A percentile compares a stretch with the other conserved stretches of the same genome.
Evolutionary conservation across 2,888 invertebrate species (phyloP).

Genomic region (Cinara cedri): DNA sequence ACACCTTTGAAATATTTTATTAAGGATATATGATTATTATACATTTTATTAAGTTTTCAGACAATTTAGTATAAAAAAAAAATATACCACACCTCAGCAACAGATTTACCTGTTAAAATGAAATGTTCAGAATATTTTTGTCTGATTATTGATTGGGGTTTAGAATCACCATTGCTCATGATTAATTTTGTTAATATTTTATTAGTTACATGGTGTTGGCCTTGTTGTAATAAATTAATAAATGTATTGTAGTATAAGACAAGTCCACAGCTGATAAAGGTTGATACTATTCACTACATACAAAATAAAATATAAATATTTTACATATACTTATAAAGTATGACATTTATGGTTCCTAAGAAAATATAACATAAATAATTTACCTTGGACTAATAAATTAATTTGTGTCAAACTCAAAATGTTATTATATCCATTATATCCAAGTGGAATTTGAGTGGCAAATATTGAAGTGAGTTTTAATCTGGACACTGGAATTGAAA

Average conservation of each 20-base stretch:
- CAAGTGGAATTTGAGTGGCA: background rate
- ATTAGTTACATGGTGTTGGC: background rate
- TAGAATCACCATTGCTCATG: conserved; percentile 14
- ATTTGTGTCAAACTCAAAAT: conserved; percentile 8
- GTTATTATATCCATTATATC: background rate
- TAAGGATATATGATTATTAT: too few species aligned
- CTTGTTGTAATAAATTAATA: conserved; percentile 29
- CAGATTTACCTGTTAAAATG: conserved; percentile 13
- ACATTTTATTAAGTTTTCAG: too few species aligned
- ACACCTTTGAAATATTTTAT: too few species aligned
- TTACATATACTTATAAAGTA: background rate
- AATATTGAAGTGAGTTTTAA: background rate
- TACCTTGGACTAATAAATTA: conserved; percentile 11
- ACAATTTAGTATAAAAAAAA: too few species aligned
- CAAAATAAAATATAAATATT: conserved; percentile 18
- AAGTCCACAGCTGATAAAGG: conserved; percentile 8
- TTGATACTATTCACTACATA: conserved; percentile 1
- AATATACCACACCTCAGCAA: conserved; percentile 1
- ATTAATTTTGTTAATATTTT: conserved; percentile 11
- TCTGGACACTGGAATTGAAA: background rate
- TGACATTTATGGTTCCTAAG: background rate
- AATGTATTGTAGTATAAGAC: conserved; percentile 1
- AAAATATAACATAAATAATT: conserved; percentile 6
- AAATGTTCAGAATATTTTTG: conserved; percentile 11
- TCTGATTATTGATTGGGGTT: background rate